Percentiles rank a stretch among this genome's conserved stretches.
These are phyloP conservation scores for Bombyx mandarina DNA, from an alignment of 1,140 invertebrate genomes.

Conservation along the genomic window DNA sequence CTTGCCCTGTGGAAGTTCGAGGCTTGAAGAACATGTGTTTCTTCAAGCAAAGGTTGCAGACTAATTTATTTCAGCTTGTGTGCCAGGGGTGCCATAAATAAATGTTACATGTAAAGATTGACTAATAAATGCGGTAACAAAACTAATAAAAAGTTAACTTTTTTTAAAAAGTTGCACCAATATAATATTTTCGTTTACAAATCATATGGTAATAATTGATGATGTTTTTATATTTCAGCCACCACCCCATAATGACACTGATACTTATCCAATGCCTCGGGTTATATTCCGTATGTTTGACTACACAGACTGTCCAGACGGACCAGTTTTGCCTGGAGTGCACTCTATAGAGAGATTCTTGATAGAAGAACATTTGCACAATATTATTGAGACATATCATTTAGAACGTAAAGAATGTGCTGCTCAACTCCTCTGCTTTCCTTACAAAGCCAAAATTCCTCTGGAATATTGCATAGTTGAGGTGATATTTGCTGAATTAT, in stretches of 20 bases:
- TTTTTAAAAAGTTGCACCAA: neutral
- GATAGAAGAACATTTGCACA: conserved; percentile 96
- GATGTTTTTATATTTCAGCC: conserved; percentile 38
- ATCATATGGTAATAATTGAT: neutral
- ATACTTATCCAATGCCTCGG: conserved; percentile 90
- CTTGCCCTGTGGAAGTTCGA: too few species aligned
- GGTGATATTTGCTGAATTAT: conserved; percentile 95
- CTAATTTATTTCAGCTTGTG: too few species aligned
- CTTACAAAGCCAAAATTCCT: conserved; percentile 94
- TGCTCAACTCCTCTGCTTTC: conserved; percentile 90
- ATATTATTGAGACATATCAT: conserved; percentile 92
- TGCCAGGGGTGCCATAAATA: too few species aligned
- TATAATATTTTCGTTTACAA: neutral
- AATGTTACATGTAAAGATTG: too few species aligned
- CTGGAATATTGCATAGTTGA: conserved; percentile 99
- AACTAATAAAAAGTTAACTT: neutral
- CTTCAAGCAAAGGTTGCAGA: too few species aligned
- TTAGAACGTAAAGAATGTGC: conserved; percentile 96
- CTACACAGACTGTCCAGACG: conserved; percentile 98
- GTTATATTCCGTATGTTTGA: conserved; percentile 97
- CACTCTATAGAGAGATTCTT: conserved; percentile 98
- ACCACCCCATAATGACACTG: conserved; percentile 88
- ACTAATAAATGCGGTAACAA: too few species aligned
- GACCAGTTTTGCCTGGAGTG: conserved; percentile 90
- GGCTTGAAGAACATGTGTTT: too few species aligned